Percentiles rank a stretch among this genome's conserved stretches.
Evolutionary conservation across 2,797 vertebrate species (phyloP).

Genomic region (Arnoldichthys spilopterus): DNA sequence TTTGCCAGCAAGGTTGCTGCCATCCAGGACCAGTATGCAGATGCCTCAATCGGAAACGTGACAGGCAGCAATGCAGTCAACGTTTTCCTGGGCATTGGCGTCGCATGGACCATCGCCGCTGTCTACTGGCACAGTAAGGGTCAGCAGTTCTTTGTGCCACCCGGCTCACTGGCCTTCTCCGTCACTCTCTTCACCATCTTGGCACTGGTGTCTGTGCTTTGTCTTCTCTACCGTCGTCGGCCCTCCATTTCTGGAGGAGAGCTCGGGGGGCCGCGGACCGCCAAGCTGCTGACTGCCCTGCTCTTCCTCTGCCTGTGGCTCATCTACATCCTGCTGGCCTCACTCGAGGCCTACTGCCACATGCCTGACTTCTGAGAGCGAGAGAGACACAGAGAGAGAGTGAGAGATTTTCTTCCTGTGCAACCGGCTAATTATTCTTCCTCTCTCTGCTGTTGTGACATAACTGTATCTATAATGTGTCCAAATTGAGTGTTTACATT

Average conservation of each 20-base stretch:
- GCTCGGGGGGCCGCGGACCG: slow-evolving; percentile 83
- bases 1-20: slow-evolving; percentile 88
- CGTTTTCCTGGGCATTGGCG: slow-evolving; percentile 87
- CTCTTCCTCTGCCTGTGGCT: slow-evolving; percentile 84
- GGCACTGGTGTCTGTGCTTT: slow-evolving; percentile 74
- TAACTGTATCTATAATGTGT: slow-evolving; percentile 50
- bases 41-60: slow-evolving; percentile 88
- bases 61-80: slow-evolving; percentile 89
- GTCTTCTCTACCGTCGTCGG: slow-evolving; percentile 84
- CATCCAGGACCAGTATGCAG: slow-evolving; percentile 87
- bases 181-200: slow-evolving; percentile 87
- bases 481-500: slow-evolving; percentile 56
- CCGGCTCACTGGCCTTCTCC: slow-evolving; percentile 85
- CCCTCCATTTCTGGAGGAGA: slow-evolving; percentile 76
- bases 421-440: slow-evolving; percentile 43
- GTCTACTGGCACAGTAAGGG: slow-evolving; percentile 82
- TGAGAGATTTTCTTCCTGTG: slow-evolving; percentile 48
- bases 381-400: slow-evolving; percentile 31
- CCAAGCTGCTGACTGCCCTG: slow-evolving; percentile 81
- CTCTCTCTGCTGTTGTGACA: slow-evolving; percentile 49
- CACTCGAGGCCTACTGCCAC: slow-evolving; percentile 86
- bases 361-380: slow-evolving; percentile 79
- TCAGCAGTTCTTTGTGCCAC: slow-evolving; percentile 76
- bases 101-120: slow-evolving; percentile 88
- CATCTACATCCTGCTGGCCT: slow-evolving; percentile 84